Base-by-base conservation (phyloP, 2,797 vertebrate species). In the Myripristis jacobus region DNA sequence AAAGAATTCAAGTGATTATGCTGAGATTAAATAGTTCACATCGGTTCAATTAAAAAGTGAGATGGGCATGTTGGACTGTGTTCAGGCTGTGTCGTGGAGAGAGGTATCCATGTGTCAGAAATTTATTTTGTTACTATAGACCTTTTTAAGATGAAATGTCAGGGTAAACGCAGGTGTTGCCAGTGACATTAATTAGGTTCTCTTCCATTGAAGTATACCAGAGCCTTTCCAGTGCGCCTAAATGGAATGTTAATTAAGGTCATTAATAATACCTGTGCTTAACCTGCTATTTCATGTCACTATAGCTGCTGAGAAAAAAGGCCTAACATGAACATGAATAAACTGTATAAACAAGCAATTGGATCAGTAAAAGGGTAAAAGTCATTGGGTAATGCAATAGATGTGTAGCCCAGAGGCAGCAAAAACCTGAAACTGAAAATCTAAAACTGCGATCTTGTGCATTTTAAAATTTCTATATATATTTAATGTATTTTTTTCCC, bases 361-460 rank as follows among this genome's bases (percentile, higher is more conserved):
- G 13, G 2, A 56, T 54, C 12, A 34, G 19, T 19, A 3, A 38
- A n/a, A 47, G 25, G 4, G 46, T 22, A 24, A 2, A 9, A 53
- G 9, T 47, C 25, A 19, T 16, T 41, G 18, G 15, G 36, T 51
- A 46, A 34, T 62, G 53, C 6, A 22, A 29, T 22, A 69, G 29
- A 24, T 52, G 29, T 31, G 2, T 12, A 21, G 21, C 34, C 13
- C 5, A 44, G 47, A 10, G 44, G 44, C 6, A 16, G 29, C 19
- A 43, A 3, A 9, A 70, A 75, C 48, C 12, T 50, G 34, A 73
- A 57, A 55, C 15, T 15, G 22, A 7, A 63, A 47, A n/a, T n/a
- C n/a, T n/a, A n/a, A n/a, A n/a, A n/a, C n/a, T n/a, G n/a, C n/a
- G n/a, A n/a, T n/a, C n/a, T n/a, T 2, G 66, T 63, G 31, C 41